Percentiles rank a stretch among this genome's conserved stretches.
These are phyloP conservation scores for Neodon shergylaensis DNA, from an alignment of 2,113 vertebrate species.

Conservation along the genomic window DNA sequence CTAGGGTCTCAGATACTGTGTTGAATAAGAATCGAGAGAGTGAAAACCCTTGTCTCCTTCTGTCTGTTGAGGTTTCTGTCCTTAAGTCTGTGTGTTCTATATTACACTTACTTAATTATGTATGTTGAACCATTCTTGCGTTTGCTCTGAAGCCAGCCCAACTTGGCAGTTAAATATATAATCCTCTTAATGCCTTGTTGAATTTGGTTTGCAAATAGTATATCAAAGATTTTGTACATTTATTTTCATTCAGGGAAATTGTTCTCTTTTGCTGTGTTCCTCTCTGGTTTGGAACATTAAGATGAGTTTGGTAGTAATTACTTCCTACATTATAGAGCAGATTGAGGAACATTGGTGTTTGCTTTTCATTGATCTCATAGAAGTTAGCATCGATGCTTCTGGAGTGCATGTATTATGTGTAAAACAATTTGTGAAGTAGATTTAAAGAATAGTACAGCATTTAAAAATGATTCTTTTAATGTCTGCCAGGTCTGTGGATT, in stretches of 20 bases:
- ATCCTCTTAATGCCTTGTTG: not conserved
- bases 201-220: not conserved
- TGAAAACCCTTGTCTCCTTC: not conserved
- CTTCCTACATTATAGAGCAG: not conserved
- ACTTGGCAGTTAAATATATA: not conserved
- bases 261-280: not conserved
- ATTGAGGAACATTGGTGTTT: not conserved
- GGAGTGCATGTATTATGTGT: not conserved
- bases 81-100: not conserved
- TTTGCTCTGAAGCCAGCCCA: not conserved
- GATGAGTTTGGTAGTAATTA: not conserved
- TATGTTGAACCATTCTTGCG: not conserved
- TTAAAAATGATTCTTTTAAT: slow-evolving; percentile 52
- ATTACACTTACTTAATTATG: not conserved
- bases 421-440: slow-evolving; percentile 39
- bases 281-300: not conserved
- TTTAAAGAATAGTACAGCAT: not conserved
- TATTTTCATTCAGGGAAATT: not conserved
- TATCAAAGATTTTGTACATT: not conserved
- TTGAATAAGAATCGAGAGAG: not conserved
- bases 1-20: not conserved
- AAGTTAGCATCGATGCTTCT: not conserved
- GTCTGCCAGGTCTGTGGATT: slow-evolving; percentile 90
- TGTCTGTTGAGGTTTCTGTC: not conserved
- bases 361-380: not conserved